Evolutionary conservation across 2,113 vertebrate genomes (phyloP).

Genomic region (Brienomyrus longianalis): DNA sequence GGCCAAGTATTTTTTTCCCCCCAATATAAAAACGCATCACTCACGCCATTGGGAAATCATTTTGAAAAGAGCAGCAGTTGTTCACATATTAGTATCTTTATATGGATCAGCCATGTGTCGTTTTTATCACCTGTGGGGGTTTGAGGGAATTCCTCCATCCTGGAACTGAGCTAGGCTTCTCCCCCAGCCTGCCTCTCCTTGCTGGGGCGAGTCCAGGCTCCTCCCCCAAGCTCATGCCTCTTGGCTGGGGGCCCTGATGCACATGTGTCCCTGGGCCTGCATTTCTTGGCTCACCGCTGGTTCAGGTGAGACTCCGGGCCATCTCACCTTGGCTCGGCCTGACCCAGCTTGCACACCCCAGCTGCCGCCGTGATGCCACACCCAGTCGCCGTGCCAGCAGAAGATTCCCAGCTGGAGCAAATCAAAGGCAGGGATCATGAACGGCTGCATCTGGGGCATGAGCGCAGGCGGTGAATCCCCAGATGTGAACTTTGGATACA

Average conservation of each 20-base stretch:
- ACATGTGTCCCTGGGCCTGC: neutral
- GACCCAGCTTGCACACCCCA: neutral
- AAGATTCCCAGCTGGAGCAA: slow-evolving; percentile 1
- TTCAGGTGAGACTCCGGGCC: neutral
- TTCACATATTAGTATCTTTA: neutral
- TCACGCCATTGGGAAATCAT: neutral
- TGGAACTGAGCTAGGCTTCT: neutral
- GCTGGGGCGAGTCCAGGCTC: neutral
- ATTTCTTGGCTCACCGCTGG: neutral
- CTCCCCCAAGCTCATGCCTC: neutral
- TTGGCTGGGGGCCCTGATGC: neutral
- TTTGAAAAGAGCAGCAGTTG: neutral
- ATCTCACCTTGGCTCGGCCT: neutral
- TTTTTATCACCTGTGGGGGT: neutral
- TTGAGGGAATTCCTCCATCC: neutral
- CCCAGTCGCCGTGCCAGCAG: neutral
- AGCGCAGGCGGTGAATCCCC: neutral
- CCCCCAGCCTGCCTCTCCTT: neutral
- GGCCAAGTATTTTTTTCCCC: neutral
- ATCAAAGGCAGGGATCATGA: neutral
- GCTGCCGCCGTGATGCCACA: neutral
- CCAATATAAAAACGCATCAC: neutral
- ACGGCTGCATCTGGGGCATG: neutral
- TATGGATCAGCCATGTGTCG: neutral
- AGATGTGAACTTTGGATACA: slow-evolving; percentile 13